Evolutionary conservation across 2,797 vertebrate genomes (phyloP).

Genomic region (Cossypha dichroa): DNA sequence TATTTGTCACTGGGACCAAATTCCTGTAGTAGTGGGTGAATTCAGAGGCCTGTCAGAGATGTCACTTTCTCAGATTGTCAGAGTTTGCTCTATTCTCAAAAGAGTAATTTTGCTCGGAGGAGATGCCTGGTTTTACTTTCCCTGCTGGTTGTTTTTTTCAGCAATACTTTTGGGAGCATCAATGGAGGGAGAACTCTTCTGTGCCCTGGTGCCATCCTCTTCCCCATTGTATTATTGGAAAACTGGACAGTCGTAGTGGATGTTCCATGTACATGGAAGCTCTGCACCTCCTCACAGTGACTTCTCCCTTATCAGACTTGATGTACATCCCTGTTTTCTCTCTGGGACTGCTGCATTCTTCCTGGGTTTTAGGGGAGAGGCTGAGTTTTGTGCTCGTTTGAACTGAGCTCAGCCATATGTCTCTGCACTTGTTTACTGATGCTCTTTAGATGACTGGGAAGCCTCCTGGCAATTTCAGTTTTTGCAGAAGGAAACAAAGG

Average conservation of each 20-base stretch:
- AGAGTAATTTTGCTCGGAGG: not conserved
- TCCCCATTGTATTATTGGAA: not conserved
- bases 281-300: not conserved
- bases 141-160: not conserved
- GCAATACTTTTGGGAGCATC: not conserved
- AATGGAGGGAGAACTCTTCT: not conserved
- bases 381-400: not conserved
- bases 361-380: not conserved
- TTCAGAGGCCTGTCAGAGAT: not conserved
- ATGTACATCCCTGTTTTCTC: not conserved
- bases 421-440: conserved; percentile 59
- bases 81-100: not conserved
- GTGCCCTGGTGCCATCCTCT: not conserved
- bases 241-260: not conserved
- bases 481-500: conserved; percentile 34
- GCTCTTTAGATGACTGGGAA: conserved; percentile 48
- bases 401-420: conserved; percentile 63
- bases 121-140: not conserved
- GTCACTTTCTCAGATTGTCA: not conserved
- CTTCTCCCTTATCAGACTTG: not conserved
- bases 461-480: conserved; percentile 28
- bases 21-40: not conserved
- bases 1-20: not conserved
- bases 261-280: not conserved
- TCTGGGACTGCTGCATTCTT: not conserved